These are phyloP conservation scores for Garrulus glandarius DNA, from an alignment of 2,797 vertebrate species.

Conservation along the genomic window DNA sequence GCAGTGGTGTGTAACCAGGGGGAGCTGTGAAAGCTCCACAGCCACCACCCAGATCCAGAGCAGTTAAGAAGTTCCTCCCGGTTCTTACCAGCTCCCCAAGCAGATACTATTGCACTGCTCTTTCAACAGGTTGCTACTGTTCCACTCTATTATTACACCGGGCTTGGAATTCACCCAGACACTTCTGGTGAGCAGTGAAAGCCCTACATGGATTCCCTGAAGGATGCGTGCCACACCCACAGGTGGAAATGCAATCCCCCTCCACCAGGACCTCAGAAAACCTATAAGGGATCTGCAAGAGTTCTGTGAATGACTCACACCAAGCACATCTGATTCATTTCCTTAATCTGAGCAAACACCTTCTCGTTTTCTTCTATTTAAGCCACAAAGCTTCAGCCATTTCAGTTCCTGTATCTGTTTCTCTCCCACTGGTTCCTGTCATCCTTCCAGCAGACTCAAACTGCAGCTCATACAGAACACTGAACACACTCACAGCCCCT, in stretches of 20 bases:
- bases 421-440: constrained; percentile 41
- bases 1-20: not conserved
- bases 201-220: not conserved
- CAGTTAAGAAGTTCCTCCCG: not conserved
- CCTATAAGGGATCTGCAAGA: not conserved
- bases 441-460: constrained; percentile 31
- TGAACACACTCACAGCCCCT: not conserved
- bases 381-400: constrained; percentile 35
- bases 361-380: constrained; percentile 39
- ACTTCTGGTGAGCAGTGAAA: not conserved
- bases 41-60: not conserved
- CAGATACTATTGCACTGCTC: not conserved
- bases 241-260: not conserved
- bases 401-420: constrained; percentile 47
- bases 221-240: not conserved
- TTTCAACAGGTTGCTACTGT: not conserved
- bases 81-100: not conserved
- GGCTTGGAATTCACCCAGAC: not conserved
- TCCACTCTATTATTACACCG: not conserved
- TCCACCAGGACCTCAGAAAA: not conserved
- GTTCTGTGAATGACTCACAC: not conserved
- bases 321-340: not conserved
- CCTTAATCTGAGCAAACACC: constrained; percentile 34
- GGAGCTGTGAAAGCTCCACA: not conserved
- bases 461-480: not conserved